Percentiles rank a stretch among this genome's conserved stretches.
Conservation (phyloP, 53 echinoderm and acorn worm species). For the Holothuria scabra region DNA sequence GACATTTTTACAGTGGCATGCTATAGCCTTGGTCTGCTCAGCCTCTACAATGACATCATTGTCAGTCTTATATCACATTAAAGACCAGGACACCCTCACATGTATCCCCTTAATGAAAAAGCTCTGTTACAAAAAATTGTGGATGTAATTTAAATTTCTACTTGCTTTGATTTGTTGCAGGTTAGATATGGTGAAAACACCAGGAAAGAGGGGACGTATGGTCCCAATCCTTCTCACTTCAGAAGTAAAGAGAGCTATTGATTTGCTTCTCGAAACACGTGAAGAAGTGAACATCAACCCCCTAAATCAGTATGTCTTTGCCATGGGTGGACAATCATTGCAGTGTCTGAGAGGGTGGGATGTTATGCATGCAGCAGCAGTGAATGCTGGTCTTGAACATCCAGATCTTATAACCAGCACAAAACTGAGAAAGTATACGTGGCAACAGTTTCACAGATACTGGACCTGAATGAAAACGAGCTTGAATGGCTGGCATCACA, state of each 20-base stretch:
- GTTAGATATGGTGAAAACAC: constrained; percentile 7
- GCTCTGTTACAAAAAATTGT: no score
- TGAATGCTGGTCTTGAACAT: constrained; percentile 45
- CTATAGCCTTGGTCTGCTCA: no score
- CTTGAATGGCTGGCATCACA: constrained; percentile 66
- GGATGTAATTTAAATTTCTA: no score
- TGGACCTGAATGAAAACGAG: constrained; percentile 48
- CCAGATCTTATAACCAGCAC: constrained; percentile 62
- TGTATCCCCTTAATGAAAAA: no score
- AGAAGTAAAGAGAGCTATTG: background rate
- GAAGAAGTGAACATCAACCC: constrained; percentile 31
- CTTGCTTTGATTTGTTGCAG: no score
- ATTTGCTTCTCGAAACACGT: background rate
- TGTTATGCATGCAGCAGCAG: constrained; percentile 34
- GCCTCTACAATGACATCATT: no score
- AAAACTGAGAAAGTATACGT: constrained; percentile 55
- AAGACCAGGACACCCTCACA: no score
- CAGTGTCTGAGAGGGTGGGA: constrained; percentile 44
- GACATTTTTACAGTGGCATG: no score
- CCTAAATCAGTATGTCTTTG: constrained; percentile 62
- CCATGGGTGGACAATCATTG: constrained; percentile 38
- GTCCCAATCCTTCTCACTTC: constrained; percentile 4
- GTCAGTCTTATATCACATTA: no score
- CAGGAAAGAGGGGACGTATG: background rate
- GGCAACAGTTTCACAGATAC: constrained; percentile 60